phyloP scores from a whole-genome alignment of 2,113 vertebrate species.

The Ptyas mucosa region DNA sequence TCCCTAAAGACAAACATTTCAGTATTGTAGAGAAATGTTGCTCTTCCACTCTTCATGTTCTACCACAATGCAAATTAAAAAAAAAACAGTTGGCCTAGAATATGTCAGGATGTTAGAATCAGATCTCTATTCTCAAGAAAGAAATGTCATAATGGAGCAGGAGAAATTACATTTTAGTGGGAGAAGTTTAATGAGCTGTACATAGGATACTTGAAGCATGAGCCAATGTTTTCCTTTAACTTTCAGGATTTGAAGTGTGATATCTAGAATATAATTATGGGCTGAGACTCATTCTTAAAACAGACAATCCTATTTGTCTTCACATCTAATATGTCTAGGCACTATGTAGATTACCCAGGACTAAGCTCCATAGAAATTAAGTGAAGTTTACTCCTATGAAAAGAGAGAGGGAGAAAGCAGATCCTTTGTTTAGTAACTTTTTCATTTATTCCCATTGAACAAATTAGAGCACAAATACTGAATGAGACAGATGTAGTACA shows the following conservation, averaged over 20 bases:
- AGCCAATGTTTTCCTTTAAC: slow-evolving; percentile 20
- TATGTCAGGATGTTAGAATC: slow-evolving; percentile 8
- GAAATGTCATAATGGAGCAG: not conserved
- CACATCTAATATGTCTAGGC: not conserved
- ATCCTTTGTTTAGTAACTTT: not conserved
- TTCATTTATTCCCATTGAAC: slow-evolving; percentile 14
- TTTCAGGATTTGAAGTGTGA: slow-evolving; percentile 1
- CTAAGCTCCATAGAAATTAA: not conserved
- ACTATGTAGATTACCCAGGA: not conserved
- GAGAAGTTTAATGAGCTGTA: not conserved
- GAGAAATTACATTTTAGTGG: not conserved
- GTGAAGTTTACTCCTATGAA: not conserved
- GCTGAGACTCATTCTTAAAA: slow-evolving; percentile 13
- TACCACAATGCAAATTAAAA: slow-evolving; percentile 13
- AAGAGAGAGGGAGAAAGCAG: slow-evolving; percentile 13
- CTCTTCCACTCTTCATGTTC: not conserved
- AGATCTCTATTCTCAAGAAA: not conserved
- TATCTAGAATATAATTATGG: slow-evolving; percentile 3
- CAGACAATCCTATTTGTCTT: not conserved
- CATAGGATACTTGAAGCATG: not conserved
- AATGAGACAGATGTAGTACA: not conserved
- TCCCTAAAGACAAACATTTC: not conserved
- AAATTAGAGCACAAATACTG: not conserved
- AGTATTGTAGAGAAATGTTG: not conserved
- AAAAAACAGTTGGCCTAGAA: not conserved